Evolutionary conservation across 2,113 vertebrate species (phyloP).

Genomic region (Sceloporus undulatus): DNA sequence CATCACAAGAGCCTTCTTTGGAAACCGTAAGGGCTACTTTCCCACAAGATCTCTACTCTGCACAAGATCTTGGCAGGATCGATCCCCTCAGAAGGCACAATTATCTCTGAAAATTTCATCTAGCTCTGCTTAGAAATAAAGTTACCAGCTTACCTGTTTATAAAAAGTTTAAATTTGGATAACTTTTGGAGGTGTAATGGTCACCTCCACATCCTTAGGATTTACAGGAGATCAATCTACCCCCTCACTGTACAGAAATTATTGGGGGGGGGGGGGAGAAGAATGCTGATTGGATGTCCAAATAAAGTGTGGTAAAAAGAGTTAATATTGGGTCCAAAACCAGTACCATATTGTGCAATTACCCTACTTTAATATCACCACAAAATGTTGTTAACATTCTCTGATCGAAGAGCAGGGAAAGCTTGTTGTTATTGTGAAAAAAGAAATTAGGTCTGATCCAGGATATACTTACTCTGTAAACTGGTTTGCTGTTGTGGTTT

Average conservation of each 20-base stretch:
- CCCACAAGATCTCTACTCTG: neutral
- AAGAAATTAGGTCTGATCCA: neutral
- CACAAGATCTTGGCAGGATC: neutral
- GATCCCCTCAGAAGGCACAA: neutral
- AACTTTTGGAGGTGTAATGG: neutral
- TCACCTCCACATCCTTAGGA: neutral
- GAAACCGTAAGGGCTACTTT: neutral
- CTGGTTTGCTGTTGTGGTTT: conserved; percentile 98
- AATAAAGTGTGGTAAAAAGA: neutral
- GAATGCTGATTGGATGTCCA: too few species aligned
- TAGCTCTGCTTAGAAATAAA: neutral
- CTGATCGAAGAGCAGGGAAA: neutral
- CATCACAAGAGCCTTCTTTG: neutral
- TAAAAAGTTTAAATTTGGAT: neutral
- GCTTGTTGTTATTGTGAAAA: neutral
- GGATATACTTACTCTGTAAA: conserved; percentile 88
- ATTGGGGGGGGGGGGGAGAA: too few species aligned
- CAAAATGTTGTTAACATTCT: neutral
- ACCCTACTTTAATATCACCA: neutral
- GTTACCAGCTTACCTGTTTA: neutral
- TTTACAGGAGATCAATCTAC: too few species aligned
- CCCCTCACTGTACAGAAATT: too few species aligned
- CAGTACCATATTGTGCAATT: neutral
- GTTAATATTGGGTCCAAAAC: neutral
- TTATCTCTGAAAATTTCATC: neutral